Conservation (phyloP, 2,113 vertebrate genomes). For the Promerops cafer region DNA sequence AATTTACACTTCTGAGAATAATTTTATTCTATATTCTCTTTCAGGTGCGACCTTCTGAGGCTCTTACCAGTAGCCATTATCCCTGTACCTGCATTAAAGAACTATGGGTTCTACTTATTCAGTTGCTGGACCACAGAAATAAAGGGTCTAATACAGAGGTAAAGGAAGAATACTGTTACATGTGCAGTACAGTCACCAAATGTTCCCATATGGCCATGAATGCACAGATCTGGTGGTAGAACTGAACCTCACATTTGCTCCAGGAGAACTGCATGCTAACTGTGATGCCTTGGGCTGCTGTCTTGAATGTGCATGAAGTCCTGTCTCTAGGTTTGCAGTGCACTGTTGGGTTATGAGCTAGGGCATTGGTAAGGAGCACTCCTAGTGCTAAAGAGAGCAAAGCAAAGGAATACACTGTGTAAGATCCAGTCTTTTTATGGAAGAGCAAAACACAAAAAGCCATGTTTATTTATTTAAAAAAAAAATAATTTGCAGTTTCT, state of each 20-base stretch:
- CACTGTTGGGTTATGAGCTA: background rate
- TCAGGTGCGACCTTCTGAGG: slow-evolving; percentile 88
- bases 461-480: background rate
- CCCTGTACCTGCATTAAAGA: slow-evolving; percentile 87
- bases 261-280: background rate
- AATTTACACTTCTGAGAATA: background rate
- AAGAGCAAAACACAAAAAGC: background rate
- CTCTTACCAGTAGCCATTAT: slow-evolving; percentile 77
- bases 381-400: background rate
- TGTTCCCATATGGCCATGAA: background rate
- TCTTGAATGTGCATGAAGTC: background rate
- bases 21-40: background rate
- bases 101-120: slow-evolving; percentile 88
- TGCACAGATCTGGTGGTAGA: background rate
- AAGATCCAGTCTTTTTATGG: background rate
- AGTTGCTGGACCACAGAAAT: slow-evolving; percentile 84
- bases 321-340: background rate
- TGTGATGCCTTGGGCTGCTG: rapidly evolving
- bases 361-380: background rate
- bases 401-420: background rate
- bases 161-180: background rate
- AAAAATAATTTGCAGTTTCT: background rate
- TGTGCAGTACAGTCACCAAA: background rate
- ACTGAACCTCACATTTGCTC: background rate
- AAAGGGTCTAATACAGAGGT: slow-evolving; percentile 85